Conservation (phyloP, 2,113 vertebrate species). For the Cyanocitta stelleri region DNA sequence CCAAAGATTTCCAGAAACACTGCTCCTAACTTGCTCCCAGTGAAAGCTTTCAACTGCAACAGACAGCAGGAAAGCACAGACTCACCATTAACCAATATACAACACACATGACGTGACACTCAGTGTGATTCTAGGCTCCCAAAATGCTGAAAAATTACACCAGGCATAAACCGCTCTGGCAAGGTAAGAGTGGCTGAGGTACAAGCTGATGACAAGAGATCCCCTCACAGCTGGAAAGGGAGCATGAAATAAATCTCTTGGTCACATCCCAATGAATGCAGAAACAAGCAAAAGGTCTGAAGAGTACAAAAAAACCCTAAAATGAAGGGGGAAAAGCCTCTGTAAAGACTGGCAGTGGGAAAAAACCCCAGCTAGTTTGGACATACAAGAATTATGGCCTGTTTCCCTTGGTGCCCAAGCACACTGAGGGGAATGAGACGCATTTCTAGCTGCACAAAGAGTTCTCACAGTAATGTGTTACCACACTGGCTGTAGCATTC, state of each 20-base stretch:
- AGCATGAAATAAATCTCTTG: neutral
- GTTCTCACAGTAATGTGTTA: constrained; percentile 18
- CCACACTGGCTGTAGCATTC: neutral
- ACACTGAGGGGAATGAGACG: neutral
- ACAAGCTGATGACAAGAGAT: neutral
- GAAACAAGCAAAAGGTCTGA: neutral
- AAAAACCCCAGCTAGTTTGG: neutral
- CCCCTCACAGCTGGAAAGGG: neutral
- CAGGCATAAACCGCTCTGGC: neutral
- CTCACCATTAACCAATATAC: neutral
- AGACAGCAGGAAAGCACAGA: neutral
- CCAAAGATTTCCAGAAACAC: neutral
- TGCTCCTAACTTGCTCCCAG: neutral
- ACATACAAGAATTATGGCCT: neutral
- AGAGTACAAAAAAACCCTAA: neutral
- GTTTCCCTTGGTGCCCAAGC: neutral
- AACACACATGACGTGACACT: neutral
- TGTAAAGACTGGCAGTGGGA: neutral
- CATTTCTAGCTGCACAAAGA: constrained; percentile 31
- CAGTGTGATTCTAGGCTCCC: neutral
- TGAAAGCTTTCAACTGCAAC: neutral
- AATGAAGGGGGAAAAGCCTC: fast-evolving
- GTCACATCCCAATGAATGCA: neutral
- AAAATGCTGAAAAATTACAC: neutral
- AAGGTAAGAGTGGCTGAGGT: neutral